A percentile compares a stretch with the other conserved stretches of the same genome.
These are phyloP conservation scores for Agriopis marginaria DNA, from an alignment of 2,888 invertebrate genomes.

Conservation along the genomic window DNA sequence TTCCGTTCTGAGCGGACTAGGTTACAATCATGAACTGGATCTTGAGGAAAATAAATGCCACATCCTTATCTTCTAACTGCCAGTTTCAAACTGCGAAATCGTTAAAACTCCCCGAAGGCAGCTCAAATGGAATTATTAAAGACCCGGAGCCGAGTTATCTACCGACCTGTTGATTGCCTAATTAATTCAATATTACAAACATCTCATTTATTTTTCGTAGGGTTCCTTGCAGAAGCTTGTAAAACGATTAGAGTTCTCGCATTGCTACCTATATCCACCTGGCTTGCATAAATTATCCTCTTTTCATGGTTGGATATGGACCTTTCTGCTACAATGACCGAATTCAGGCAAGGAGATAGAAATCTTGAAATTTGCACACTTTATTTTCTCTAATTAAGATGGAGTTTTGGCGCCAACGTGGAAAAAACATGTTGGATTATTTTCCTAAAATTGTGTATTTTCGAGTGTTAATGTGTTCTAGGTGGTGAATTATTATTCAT, in stretches of 20 bases:
- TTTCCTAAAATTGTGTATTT: too few relatives aligned
- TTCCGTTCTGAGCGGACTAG: not conserved
- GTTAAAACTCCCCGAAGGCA: conserved; percentile 67
- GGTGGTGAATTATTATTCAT: too few relatives aligned
- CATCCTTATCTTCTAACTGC: conserved; percentile 35
- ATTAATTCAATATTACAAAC: conserved; percentile 77
- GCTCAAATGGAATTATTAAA: conserved; percentile 75
- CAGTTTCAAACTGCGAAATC: conserved; percentile 12
- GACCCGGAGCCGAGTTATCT: conserved; percentile 70
- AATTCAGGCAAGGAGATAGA: too few relatives aligned
- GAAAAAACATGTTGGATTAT: too few relatives aligned
- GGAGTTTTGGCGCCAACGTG: too few relatives aligned
- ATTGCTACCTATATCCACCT: not conserved
- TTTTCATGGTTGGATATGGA: too few relatives aligned
- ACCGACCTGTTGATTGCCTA: conserved; percentile 79
- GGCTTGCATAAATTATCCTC: not conserved
- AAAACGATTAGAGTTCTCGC: not conserved
- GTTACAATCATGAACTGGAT: not conserved
- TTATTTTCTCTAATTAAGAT: too few relatives aligned
- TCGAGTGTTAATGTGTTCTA: too few relatives aligned
- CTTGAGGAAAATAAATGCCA: conserved; percentile 11
- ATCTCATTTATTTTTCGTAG: conserved; percentile 56
- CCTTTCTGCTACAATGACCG: too few relatives aligned
- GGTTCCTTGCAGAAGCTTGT: conserved; percentile 44
- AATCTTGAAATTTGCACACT: too few relatives aligned